These are phyloP conservation scores for Oncorhynchus gorbuscha DNA, from an alignment of 2,113 vertebrate genomes.

Conservation along the genomic window DNA sequence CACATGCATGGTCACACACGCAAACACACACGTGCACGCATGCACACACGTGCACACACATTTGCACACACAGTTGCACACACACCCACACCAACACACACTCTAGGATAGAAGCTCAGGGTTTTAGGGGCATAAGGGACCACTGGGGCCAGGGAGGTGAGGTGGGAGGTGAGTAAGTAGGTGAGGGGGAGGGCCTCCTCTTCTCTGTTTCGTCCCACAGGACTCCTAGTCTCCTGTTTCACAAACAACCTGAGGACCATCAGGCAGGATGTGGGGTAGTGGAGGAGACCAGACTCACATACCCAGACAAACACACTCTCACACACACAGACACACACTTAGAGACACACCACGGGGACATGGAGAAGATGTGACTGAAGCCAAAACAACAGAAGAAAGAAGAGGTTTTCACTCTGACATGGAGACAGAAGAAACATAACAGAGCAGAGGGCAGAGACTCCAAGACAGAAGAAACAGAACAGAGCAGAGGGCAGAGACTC, in stretches of 20 bases:
- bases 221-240: background rate
- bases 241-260: background rate
- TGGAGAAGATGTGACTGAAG: background rate
- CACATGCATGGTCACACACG: conserved; percentile 9
- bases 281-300: background rate
- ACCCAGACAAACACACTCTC: too few relatives aligned
- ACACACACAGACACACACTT: too few relatives aligned
- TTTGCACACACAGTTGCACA: too few relatives aligned
- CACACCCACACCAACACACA: too few relatives aligned
- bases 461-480: too few relatives aligned
- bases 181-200: background rate
- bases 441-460: too few relatives aligned
- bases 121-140: background rate
- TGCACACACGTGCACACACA: background rate
- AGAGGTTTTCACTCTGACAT: too few relatives aligned
- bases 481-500: too few relatives aligned
- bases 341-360: too few relatives aligned
- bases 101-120: background rate
- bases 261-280: background rate
- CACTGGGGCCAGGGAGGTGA: background rate
- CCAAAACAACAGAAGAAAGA: background rate
- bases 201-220: background rate
- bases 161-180: background rate
- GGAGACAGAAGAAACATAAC: too few relatives aligned
- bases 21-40: background rate